Conservation (phyloP, 1,140 invertebrate species). For the Anastatus disparis region DNA sequence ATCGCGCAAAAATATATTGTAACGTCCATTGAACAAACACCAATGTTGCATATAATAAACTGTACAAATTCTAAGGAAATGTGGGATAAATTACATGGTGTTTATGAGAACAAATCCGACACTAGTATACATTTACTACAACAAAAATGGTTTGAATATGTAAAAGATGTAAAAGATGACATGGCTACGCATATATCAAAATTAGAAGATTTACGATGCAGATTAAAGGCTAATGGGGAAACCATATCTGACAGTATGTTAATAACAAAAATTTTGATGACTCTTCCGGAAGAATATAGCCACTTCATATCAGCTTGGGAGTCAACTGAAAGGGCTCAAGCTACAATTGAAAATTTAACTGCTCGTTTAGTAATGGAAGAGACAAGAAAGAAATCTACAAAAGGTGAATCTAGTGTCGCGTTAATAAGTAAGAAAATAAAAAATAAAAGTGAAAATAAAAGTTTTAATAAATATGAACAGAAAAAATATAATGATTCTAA, state of each 20-base stretch:
- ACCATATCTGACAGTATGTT: constrained; percentile 48
- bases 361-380: constrained; percentile 51
- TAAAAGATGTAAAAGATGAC: constrained; percentile 22
- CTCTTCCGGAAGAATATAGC: constrained; percentile 44
- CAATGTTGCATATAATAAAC: constrained; percentile 48
- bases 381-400: neutral
- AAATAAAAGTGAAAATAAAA: neutral
- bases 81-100: constrained; percentile 50
- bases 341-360: constrained; percentile 42
- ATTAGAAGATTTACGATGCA: no score
- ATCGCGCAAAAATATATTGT: constrained; percentile 44
- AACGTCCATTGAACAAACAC: constrained; percentile 43
- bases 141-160: constrained; percentile 50
- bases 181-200: constrained; percentile 41
- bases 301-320: constrained; percentile 59
- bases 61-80: constrained; percentile 50
- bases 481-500: no score
- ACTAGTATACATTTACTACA: constrained; percentile 48
- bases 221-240: constrained; percentile 45
- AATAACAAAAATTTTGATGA: constrained; percentile 51
- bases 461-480: neutral
- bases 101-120: constrained; percentile 55
- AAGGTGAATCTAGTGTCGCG: neutral
- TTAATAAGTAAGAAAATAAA: neutral
- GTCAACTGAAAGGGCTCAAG: constrained; percentile 45